Evolutionary conservation across 2,888 invertebrate species (phyloP).

Genomic region (Drosophila paracracens): DNA sequence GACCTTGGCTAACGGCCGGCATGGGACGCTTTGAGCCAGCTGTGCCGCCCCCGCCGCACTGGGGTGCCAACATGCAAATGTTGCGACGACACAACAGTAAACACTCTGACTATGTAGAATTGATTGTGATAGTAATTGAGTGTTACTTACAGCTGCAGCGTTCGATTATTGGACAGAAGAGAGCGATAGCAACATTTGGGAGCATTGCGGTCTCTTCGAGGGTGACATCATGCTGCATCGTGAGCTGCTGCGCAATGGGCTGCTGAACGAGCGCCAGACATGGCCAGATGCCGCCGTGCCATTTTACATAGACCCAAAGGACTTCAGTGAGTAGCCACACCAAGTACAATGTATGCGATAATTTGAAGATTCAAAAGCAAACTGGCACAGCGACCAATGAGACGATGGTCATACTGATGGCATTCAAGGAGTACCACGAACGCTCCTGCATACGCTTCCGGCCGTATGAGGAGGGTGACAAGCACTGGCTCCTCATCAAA

Average conservation of each 20-base stretch:
- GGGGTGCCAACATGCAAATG: constrained; percentile 81
- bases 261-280: constrained; percentile 85
- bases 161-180: constrained; percentile 85
- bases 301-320: constrained; percentile 86
- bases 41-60: constrained; percentile 78
- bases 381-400: constrained; percentile 83
- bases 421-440: constrained; percentile 87
- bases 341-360: constrained; percentile 6
- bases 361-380: constrained; percentile 27
- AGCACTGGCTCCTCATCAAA: constrained; percentile 87
- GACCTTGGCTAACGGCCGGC: constrained; percentile 4
- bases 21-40: constrained; percentile 60
- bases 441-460: constrained; percentile 88
- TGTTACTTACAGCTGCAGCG: constrained; percentile 69
- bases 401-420: constrained; percentile 86
- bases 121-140: not conserved
- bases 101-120: constrained; percentile 50
- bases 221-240: constrained; percentile 87
- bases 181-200: constrained; percentile 86
- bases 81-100: constrained; percentile 81
- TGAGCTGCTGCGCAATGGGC: constrained; percentile 84
- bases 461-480: constrained; percentile 86
- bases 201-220: constrained; percentile 87
- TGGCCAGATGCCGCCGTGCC: constrained; percentile 87
- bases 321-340: constrained; percentile 85